Evolutionary conservation across 92 coral and sea anemone species (phyloP), one percentile per base, ranked within the genome.

Genomic region (Porites lobata): DNA sequence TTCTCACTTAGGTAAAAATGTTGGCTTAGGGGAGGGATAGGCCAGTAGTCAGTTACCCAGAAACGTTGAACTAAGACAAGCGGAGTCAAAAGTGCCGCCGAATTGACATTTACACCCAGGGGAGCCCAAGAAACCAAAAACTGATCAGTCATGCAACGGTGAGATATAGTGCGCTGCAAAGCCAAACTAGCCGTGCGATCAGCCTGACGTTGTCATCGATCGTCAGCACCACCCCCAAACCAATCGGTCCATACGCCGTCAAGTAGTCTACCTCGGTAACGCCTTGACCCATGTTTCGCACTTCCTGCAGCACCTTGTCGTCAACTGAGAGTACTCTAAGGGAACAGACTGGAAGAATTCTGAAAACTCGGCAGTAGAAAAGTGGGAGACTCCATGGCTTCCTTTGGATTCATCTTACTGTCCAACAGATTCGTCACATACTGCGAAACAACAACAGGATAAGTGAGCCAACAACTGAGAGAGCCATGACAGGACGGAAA

Each of bases 381-480:
- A 38, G 92, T 90, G 4, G 99, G 95, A 1, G 92, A 67, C 43
- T 90, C 93, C 73, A 96, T 81, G 11, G 99, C 98, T 93, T 94
- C 92, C 53, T 94, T 94, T 12, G 99, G 99, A 50, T 91, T 94
- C 92, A 91, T 81, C 73, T 87, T 56, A 32, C 90, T 83, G 65
- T 94, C 98, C 72, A 96, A 86, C 20, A 96, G 86, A 77, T 79
- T 92, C 0, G 98, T 91, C 21, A 91, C 59, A 8, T 84, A 89
- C 86, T 96, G 99, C 10, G 94, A 93, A 24, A 93, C 92, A 9
- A 88, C 92, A 51, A 91, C 83, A 2, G 94, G 80, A 63, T 90
- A 92, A 98, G 93, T 12, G 87, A 74, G 4, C 99, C 99, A 5
- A 96, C 95, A 56, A 96, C 98, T 15, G 99, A 89, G 17, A 94